Evolutionary conservation across 2,797 vertebrate genomes (phyloP).

Genomic region (Eptatretus atami): DNA sequence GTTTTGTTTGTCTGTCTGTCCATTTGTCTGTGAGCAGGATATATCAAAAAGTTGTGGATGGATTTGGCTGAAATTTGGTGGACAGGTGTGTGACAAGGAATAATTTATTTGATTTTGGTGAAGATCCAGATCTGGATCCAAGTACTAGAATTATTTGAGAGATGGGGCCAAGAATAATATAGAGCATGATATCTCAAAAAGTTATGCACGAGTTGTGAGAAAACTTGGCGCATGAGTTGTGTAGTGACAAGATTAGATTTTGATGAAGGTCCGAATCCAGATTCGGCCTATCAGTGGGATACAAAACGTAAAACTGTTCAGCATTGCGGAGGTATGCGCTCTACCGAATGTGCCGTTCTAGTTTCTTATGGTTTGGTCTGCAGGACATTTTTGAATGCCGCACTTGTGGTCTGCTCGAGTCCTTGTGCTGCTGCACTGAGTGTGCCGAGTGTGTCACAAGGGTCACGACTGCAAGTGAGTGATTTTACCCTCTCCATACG

Average conservation of each 20-base stretch:
- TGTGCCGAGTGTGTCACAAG: conserved; percentile 97
- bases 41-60: too few relatives aligned
- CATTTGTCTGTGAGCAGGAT: too few relatives aligned
- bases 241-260: conserved; percentile 8
- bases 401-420: conserved; percentile 76
- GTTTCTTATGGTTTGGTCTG: neutral
- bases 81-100: too few relatives aligned
- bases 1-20: too few relatives aligned
- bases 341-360: too few relatives aligned
- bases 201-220: neutral
- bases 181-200: neutral
- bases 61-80: too few relatives aligned
- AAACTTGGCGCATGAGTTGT: too few relatives aligned
- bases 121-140: too few relatives aligned
- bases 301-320: too few relatives aligned
- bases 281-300: too few relatives aligned
- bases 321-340: too few relatives aligned
- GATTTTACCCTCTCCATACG: neutral
- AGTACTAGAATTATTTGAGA: neutral
- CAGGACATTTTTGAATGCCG: conserved; percentile 98
- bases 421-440: conserved; percentile 92
- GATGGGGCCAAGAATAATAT: neutral
- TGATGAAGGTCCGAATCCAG: neutral
- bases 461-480: conserved; percentile 98
- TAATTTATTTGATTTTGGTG: too few relatives aligned